Evolutionary conservation across 2,888 invertebrate species (phyloP), one percentile per base, ranked within the genome.

Genomic region (Luperina nickerlii): DNA sequence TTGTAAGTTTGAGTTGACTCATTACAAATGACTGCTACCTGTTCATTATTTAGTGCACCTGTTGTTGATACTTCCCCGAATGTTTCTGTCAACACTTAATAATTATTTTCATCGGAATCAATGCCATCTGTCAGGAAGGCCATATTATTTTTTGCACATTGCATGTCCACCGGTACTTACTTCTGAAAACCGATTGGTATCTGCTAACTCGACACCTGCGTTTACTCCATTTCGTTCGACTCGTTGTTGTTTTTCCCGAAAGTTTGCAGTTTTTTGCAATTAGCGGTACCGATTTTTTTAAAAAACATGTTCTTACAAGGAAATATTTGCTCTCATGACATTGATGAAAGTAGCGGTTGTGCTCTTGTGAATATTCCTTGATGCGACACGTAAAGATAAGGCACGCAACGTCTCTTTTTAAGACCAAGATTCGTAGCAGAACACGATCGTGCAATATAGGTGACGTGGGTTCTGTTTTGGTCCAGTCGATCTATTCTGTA

Each of bases 201-300:
- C 76, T 83, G 73, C 38, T 81, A 78, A 76, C 82, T 82, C 73
- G 82, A 74, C 84, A 82, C 78, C 87, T 87, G 84, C 68, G n/a
- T 82, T 83, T 27, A 74, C 79, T 74, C 32, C 57, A 83, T 72
- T 83, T 80, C 38, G 80, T 74, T 80, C 57, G 65, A 66, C 75
- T 67, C 42, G 48, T 79, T 76, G 63, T 74, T 65, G 67, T 76
- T 76, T 79, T 78, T 75, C 1, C 65, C 3, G 70, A 76, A 72
- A 71, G 45, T 45, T 67, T 13, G 70, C 48, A 54, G 72, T 60
- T 74, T 74, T 69, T 83, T 86, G 66, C 48, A 79, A 86, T 83
- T 79, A 86, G 73, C 51, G 78, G 57, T 72, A 42, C 62, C 73
- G 62, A 57, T 67, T 60, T 79, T 27, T 72, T 74, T 75, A 51